A percentile compares a stretch with the other conserved stretches of the same genome.
phyloP scores from a whole-genome alignment of 2,797 vertebrate species.

The Micropoecilia bifurca region DNA sequence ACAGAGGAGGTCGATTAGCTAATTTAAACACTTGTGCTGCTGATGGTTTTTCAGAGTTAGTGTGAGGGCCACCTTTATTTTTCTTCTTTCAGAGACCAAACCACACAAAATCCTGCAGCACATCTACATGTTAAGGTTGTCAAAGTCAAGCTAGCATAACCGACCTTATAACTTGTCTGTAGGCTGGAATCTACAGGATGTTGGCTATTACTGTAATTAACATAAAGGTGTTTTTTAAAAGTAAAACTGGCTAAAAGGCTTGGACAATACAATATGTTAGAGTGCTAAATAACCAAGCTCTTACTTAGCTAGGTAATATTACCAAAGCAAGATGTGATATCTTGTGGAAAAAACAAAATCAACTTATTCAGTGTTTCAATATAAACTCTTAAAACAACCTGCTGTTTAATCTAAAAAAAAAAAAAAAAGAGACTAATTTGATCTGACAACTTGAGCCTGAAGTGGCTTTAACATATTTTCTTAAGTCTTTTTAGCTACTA shows the following conservation, averaged over 20 bases:
- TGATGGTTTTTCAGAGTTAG: too few relatives aligned
- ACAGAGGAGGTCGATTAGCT: too few relatives aligned
- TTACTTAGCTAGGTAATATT: not conserved
- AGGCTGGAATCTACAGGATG: not conserved
- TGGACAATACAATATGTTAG: not conserved
- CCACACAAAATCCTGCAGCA: too few relatives aligned
- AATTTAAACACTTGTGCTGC: too few relatives aligned
- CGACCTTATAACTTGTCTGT: too few relatives aligned
- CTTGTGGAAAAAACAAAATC: not conserved
- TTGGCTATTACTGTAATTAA: not conserved
- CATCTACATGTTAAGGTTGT: too few relatives aligned
- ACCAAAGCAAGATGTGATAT: not conserved
- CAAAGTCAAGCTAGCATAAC: too few relatives aligned
- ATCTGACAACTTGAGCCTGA: not conserved
- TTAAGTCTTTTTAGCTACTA: not conserved
- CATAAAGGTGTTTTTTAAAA: not conserved
- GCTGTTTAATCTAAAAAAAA: not conserved
- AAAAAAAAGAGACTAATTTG: not conserved
- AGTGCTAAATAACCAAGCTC: not conserved
- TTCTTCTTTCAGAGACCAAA: too few relatives aligned
- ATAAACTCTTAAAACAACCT: not conserved
- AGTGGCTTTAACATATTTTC: not conserved
- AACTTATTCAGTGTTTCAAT: not conserved
- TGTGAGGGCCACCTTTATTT: too few relatives aligned
- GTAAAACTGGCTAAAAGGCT: not conserved